A percentile compares a stretch with the other conserved stretches of the same genome.
phyloP scores from a whole-genome alignment of 2,888 invertebrate genomes.

The Cacoxenus indagator region DNA sequence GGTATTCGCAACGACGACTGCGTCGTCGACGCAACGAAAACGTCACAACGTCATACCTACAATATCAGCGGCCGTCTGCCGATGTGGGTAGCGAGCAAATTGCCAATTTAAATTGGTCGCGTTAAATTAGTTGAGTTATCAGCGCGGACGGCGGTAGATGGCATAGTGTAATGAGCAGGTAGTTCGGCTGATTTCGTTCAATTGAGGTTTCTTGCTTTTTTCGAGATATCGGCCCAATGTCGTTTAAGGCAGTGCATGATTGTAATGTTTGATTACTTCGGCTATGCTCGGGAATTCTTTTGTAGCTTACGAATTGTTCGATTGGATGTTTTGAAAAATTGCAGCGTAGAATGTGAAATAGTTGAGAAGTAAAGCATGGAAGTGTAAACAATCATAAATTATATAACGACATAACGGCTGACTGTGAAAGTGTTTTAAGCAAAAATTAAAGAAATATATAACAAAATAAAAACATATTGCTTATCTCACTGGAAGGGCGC shows the following conservation, averaged over 20 bases:
- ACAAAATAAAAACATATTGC: too few relatives aligned
- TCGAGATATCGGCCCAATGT: too few relatives aligned
- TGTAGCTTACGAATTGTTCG: constrained; percentile 26
- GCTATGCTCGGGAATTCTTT: neutral
- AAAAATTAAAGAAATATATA: too few relatives aligned
- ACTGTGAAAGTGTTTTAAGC: too few relatives aligned
- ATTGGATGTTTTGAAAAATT: constrained; percentile 15
- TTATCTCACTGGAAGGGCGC: too few relatives aligned
- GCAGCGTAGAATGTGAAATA: too few relatives aligned
- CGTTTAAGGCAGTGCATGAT: too few relatives aligned
- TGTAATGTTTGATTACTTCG: too few relatives aligned
- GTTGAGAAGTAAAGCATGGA: too few relatives aligned
- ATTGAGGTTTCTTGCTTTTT: neutral
- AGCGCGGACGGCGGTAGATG: constrained; percentile 67
- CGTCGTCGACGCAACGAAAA: constrained; percentile 25
- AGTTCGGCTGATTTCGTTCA: too few relatives aligned
- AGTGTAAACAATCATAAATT: too few relatives aligned
- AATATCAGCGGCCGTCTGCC: constrained; percentile 34
- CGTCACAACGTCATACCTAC: neutral
- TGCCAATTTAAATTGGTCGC: constrained; percentile 69
- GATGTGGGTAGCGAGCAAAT: constrained; percentile 47
- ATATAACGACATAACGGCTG: too few relatives aligned
- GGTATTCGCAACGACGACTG: constrained; percentile 20
- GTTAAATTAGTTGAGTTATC: constrained; percentile 70
- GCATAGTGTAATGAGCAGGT: constrained; percentile 21